Conservation (phyloP, 2,113 vertebrate species). For the Mixornis gularis region DNA sequence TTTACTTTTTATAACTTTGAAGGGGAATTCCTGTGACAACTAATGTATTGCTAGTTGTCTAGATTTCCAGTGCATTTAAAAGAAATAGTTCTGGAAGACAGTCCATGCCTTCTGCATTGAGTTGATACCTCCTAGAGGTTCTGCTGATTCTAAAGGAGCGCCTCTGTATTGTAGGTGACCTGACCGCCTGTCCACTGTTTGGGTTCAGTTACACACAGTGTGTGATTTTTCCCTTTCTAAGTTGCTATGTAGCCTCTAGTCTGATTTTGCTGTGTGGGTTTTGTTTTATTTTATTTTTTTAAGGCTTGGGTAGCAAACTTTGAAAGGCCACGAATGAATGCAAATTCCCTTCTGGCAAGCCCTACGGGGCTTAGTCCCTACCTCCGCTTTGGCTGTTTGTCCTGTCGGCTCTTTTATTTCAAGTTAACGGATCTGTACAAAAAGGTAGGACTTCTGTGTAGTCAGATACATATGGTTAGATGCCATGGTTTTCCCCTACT, state of each 20-base stretch:
- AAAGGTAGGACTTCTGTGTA: constrained; percentile 75
- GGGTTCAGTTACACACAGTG: not conserved
- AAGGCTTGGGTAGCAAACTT: constrained; percentile 97
- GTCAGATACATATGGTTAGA: not conserved
- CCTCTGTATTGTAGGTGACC: not conserved
- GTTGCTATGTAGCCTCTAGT: not conserved
- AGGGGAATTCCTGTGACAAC: not conserved
- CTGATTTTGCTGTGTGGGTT: not conserved
- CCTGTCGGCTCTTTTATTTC: constrained; percentile 92
- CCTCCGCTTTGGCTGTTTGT: constrained; percentile 93
- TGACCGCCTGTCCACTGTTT: not conserved
- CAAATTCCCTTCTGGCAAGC: constrained; percentile 90
- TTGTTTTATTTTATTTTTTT: not conserved
- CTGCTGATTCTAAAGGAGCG: not conserved
- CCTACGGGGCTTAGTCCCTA: constrained; percentile 93
- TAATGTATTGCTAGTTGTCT: not conserved
- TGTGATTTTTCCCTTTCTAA: not conserved
- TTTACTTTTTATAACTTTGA: not conserved
- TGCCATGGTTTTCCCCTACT: not conserved
- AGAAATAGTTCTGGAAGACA: not conserved
- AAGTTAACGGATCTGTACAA: constrained; percentile 93
- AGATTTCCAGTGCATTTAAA: not conserved
- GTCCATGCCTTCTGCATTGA: not conserved
- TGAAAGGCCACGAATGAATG: constrained; percentile 92
- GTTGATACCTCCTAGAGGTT: not conserved